phyloP scores from a whole-genome alignment of 2,113 vertebrate genomes.

The Triplophysa siluroides region DNA sequence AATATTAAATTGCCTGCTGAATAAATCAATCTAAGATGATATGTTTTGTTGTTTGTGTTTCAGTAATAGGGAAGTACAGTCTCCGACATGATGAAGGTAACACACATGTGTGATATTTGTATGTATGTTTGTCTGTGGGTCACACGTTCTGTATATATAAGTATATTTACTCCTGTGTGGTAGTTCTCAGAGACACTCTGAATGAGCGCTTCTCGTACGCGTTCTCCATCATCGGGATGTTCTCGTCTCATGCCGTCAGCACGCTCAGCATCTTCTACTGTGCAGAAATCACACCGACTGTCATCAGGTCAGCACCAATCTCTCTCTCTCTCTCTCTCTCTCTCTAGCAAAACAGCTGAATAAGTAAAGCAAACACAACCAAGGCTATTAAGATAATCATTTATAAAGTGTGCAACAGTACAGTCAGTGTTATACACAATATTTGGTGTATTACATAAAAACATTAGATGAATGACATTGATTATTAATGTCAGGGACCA shows the following conservation, averaged over 20 bases:
- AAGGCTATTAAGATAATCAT: no score
- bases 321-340: no score
- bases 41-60: constrained; percentile 6
- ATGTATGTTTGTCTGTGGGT: background rate
- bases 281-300: constrained; percentile 95
- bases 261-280: constrained; percentile 98
- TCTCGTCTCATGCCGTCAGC: constrained; percentile 93
- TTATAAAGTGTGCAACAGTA: no score
- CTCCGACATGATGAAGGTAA: constrained; percentile 92
- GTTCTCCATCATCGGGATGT: constrained; percentile 97
- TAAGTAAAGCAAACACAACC: no score
- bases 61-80: constrained; percentile 98
- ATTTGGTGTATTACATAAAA: no score
- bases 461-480: no score
- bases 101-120: background rate
- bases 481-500: no score
- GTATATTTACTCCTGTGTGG: background rate
- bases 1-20: no score
- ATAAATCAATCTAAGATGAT: no score
- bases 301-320: constrained; percentile 85
- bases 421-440: no score
- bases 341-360: no score
- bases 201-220: constrained; percentile 93
- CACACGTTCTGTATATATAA: no score
- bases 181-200: constrained; percentile 89